phyloP scores from a whole-genome alignment of 2,888 invertebrate species.

The Clunio marinus region DNA sequence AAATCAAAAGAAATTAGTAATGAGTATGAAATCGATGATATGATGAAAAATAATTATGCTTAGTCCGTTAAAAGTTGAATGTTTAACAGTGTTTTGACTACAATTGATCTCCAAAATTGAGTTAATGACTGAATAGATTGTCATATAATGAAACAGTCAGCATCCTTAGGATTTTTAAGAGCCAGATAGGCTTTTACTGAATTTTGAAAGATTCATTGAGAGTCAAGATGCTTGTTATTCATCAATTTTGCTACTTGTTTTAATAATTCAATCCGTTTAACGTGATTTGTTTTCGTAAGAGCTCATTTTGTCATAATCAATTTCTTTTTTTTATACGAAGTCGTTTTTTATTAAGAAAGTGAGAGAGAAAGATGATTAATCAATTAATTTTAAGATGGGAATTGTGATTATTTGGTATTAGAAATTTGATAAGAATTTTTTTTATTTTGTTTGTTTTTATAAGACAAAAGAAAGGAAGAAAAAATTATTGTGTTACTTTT shows the following conservation, averaged over 20 bases:
- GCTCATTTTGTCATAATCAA: slow-evolving; percentile 11
- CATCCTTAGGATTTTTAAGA: no score
- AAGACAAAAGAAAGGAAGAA: neutral
- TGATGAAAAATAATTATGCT: neutral
- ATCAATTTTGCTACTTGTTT: no score
- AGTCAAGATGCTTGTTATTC: no score
- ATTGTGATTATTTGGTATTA: slow-evolving; percentile 39
- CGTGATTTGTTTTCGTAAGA: slow-evolving; percentile 15
- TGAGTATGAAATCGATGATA: neutral
- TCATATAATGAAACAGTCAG: no score
- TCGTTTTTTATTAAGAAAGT: slow-evolving; percentile 19
- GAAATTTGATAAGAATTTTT: slow-evolving; percentile 35
- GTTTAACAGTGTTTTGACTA: no score
- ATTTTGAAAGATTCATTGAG: no score
- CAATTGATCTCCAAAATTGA: no score
- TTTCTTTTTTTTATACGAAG: slow-evolving; percentile 3
- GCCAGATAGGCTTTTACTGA: no score
- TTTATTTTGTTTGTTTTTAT: neutral
- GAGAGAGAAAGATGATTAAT: slow-evolving; percentile 37
- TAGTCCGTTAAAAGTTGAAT: no score
- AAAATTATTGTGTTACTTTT: slow-evolving; percentile 31
- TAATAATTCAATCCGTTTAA: no score
- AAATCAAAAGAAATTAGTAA: slow-evolving; percentile 9
- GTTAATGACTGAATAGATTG: no score
- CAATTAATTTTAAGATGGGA: slow-evolving; percentile 36